Percentiles rank a stretch among this genome's conserved stretches.
phyloP scores from a whole-genome alignment of 2,797 vertebrate species.

The Gymnopithys bicolor region DNA sequence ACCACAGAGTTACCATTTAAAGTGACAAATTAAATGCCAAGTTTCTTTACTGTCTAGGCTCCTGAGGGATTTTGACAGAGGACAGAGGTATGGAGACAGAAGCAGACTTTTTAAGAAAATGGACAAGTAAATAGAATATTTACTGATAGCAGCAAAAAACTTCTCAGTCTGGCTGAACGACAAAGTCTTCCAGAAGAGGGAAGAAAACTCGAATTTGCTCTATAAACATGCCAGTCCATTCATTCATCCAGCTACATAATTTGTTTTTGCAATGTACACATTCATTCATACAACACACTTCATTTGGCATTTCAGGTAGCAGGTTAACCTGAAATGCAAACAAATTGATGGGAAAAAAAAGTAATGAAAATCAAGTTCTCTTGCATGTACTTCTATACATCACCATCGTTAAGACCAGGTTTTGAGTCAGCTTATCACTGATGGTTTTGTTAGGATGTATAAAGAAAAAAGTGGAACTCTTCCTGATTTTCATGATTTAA shows the following conservation, averaged over 20 bases:
- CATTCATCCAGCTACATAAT: neutral
- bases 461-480: conserved; percentile 57
- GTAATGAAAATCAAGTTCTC: conserved; percentile 71
- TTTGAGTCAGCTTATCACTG: neutral
- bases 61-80: neutral
- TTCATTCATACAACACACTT: conserved; percentile 40
- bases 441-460: conserved; percentile 51
- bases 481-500: conserved; percentile 63
- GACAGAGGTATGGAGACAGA: neutral
- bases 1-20: neutral
- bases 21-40: neutral
- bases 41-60: neutral
- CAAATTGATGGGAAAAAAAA: neutral
- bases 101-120: neutral
- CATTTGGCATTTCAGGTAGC: conserved; percentile 35
- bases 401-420: conserved; percentile 37
- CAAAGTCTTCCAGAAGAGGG: conserved; percentile 18
- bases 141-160: neutral
- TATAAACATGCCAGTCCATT: neutral
- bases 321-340: conserved; percentile 11
- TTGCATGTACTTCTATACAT: conserved; percentile 53
- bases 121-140: neutral
- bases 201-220: neutral
- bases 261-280: neutral
- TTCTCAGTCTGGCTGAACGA: neutral